A percentile compares a stretch with the other conserved stretches of the same genome.
phyloP scores from a whole-genome alignment of 2,113 vertebrate genomes.

The Smithornis capensis region DNA sequence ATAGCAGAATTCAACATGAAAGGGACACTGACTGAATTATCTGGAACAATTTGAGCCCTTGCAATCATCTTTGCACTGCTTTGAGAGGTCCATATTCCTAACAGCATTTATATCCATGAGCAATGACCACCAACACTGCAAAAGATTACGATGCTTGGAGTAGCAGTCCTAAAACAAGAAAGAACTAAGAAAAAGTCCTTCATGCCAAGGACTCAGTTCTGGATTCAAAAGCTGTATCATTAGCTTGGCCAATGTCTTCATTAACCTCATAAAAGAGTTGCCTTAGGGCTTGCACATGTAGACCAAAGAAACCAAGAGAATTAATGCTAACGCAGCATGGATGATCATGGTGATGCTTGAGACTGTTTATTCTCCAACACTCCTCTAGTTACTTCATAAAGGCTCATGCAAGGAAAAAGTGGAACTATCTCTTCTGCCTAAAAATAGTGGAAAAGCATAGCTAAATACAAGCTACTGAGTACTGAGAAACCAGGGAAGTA shows the following conservation, averaged over 20 bases:
- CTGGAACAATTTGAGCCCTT: not conserved
- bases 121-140: accelerated
- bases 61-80: not conserved
- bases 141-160: not conserved
- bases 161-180: not conserved
- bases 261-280: not conserved
- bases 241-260: not conserved
- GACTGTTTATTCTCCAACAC: not conserved
- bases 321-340: accelerated
- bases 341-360: not conserved
- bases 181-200: not conserved
- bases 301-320: not conserved
- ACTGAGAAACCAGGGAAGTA: not conserved
- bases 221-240: not conserved
- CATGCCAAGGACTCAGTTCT: not conserved
- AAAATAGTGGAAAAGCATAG: not conserved
- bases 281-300: not conserved
- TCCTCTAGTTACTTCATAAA: not conserved
- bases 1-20: not conserved
- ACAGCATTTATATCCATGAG: not conserved
- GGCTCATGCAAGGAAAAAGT: not conserved
- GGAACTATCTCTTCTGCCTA: not conserved
- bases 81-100: not conserved
- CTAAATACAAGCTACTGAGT: not conserved
- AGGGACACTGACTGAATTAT: not conserved